Conservation (phyloP, 2,888 invertebrate genomes). For the Trissolcus japonicus region DNA sequence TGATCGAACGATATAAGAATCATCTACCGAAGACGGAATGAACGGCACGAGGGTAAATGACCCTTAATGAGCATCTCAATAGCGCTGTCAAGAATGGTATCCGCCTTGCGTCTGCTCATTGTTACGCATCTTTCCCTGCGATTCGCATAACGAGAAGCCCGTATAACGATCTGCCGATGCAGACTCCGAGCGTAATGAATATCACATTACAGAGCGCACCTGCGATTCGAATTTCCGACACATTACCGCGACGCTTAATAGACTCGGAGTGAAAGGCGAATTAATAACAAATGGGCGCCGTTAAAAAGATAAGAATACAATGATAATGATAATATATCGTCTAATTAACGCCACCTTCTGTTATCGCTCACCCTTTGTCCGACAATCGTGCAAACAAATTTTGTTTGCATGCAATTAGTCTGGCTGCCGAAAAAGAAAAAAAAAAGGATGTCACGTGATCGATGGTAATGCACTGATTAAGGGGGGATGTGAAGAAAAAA, state of each 20-base stretch:
- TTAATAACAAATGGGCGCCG: constrained; percentile 49
- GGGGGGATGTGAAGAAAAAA: too few relatives aligned
- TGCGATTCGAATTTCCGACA: constrained; percentile 33
- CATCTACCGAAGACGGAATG: neutral
- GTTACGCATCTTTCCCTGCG: constrained; percentile 36
- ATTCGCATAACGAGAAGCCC: constrained; percentile 14
- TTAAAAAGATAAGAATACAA: constrained; percentile 44
- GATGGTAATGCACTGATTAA: neutral
- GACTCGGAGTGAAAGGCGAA: constrained; percentile 42
- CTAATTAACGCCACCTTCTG: constrained; percentile 31
- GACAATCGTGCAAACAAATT: neutral
- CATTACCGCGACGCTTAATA: constrained; percentile 30
- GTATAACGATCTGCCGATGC: constrained; percentile 18
- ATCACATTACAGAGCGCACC: constrained; percentile 29
- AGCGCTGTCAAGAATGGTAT: constrained; percentile 21
- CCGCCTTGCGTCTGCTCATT: constrained; percentile 34
- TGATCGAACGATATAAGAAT: constrained; percentile 44
- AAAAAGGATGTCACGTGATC: neutral
- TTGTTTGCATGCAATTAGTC: neutral
- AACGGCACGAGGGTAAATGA: constrained; percentile 29
- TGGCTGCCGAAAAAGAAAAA: neutral
- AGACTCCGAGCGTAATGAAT: constrained; percentile 35
- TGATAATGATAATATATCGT: constrained; percentile 47
- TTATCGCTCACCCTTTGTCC: constrained; percentile 15
- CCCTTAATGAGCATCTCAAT: constrained; percentile 42